Evolutionary conservation across 2,888 invertebrate genomes (phyloP).

Genomic region (Meganola albula): DNA sequence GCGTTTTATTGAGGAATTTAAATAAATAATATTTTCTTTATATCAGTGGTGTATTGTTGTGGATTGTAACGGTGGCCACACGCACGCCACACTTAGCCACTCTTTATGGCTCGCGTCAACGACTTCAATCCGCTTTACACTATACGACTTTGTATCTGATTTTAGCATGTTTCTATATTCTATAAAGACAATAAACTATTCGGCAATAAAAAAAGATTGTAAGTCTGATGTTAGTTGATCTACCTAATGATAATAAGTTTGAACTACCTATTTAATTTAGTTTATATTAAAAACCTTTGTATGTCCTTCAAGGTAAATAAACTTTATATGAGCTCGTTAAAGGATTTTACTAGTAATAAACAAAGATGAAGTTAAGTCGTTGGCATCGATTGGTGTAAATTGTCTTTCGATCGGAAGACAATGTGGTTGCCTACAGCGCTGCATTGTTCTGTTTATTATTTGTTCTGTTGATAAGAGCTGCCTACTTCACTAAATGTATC

Average conservation of each 20-base stretch:
- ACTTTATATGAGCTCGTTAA: too few relatives aligned
- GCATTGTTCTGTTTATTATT: conserved; percentile 71
- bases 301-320: too few relatives aligned
- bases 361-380: too few relatives aligned
- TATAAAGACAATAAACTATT: too few relatives aligned
- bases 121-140: conserved; percentile 39
- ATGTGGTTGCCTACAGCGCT: conserved; percentile 52
- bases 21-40: conserved; percentile 77
- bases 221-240: too few relatives aligned
- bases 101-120: conserved; percentile 47
- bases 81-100: conserved; percentile 49
- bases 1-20: conserved; percentile 67
- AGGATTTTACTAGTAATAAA: too few relatives aligned
- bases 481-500: conserved; percentile 61
- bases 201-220: too few relatives aligned
- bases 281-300: too few relatives aligned
- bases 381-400: too few relatives aligned
- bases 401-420: conserved; percentile 49
- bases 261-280: too few relatives aligned
- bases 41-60: conserved; percentile 72
- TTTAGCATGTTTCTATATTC: too few relatives aligned
- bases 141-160: conserved; percentile 45
- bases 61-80: conserved; percentile 70
- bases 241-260: too few relatives aligned
- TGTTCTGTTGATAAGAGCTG: conserved; percentile 70